Evolutionary conservation across 1,140 invertebrate genomes (phyloP), one percentile per base, ranked within the genome.

Genomic region (Bathynomus jamesi): DNA sequence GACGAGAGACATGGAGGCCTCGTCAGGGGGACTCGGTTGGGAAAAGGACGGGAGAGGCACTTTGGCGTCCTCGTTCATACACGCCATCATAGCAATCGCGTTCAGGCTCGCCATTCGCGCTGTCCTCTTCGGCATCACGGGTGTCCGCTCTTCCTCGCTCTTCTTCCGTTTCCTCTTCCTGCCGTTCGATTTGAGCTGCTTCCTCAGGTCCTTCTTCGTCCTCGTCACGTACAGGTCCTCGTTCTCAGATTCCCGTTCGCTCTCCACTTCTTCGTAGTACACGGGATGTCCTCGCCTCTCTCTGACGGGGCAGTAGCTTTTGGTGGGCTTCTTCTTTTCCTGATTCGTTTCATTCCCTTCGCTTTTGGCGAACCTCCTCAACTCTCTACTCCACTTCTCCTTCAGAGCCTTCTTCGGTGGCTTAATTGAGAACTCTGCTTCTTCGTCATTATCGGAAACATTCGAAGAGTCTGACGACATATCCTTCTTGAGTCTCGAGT

Each of bases 51-150:
- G 71, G 3, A 74, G 64, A 62, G 71, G 73, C 31, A 69, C 67
- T 53, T 88, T 89, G 81, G 94, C 92, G 80, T 94, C 94, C 81
- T 95, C 93, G 78, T 94, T 94, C 13, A 95, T 84, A 80, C 92
- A 93, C 80, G 94, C 92, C 30, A 95, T 92, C 85, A 95, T 94
- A n/a, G 92, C 92, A 77, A 91, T 81, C 0, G 93, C 93, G 82
- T 95, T 95, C 21, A 95, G 81, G 5, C 92, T 94, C 28, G 93
- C 93, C 80, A 93, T 92, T 73, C 93, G 85, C 7, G 67, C 61
- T 4, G 61, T 73, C 21, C 66, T 65, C 8, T 67, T 62, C 27
- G 61, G 53, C 8, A 61, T 28, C 8, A 30, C 11, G 8, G 67
- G 67, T 3, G 67, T 31, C 21, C 27, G 30, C 21, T 69, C 67